Evolutionary conservation across 2,888 invertebrate species (phyloP), one percentile per base, ranked within the genome.

Genomic region (Phrixothrix hirtus): DNA sequence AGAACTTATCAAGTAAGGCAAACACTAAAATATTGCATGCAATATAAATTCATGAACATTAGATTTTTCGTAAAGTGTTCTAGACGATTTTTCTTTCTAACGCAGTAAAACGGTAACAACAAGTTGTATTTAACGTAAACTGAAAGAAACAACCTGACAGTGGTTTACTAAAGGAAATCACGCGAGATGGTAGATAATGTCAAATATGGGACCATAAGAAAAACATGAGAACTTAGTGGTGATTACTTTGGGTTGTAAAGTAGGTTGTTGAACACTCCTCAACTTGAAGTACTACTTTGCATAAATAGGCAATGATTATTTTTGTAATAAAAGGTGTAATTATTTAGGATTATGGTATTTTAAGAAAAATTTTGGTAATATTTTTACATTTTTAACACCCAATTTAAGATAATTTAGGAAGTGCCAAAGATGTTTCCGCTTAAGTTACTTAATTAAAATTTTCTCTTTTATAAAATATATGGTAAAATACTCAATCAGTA

Each of bases 181-280:
- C 53, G 53, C 53, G 53, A 53, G 53, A 53, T 53, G 16, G 13
- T 6, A 37, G 53, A 53, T 53, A 48, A 35, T 53, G 53, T 53
- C 53, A 53, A 38, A 53, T 34, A 44, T 37, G 32, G 53, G 25
- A 34, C 53, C 37, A 38, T 43, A 48, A 53, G 47, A 41, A 53
- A 47, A 48, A 48, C 43, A 48, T 48, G 43, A 53, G 37, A 36
- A 38, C 46, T 47, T 44, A 29, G 52, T 30, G 36, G 48, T 48
- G 53, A 53, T 48, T 53, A 53, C 46, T 53, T 53, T 47, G 13
- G 36, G 34, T 16, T 25, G 47, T 37, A 48, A 48, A 53, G 42
- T 53, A 48, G 47, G 43, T 34, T 53, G 47, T 51, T 51, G 45
- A 44, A 41, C 39, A 44, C 43, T 47, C 39, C 36, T 44, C 36